Evolutionary conservation across 2,888 invertebrate species (phyloP).

Genomic region (Sarcophaga variegata): DNA sequence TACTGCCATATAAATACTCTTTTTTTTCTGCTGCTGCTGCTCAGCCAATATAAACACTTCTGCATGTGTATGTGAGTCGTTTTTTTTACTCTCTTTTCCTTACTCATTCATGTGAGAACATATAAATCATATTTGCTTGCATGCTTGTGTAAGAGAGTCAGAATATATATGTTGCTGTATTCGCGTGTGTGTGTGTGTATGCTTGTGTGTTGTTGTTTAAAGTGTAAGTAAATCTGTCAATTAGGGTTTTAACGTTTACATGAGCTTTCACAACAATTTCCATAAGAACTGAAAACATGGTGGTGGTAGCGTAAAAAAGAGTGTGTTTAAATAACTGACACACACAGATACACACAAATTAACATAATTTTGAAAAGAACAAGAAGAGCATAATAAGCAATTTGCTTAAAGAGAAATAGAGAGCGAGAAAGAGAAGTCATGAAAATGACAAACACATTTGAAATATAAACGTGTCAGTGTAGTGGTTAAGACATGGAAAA

Average conservation of each 20-base stretch:
- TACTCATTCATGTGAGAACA: conserved; percentile 9
- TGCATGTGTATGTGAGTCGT: neutral
- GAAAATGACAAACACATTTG: conserved; percentile 10
- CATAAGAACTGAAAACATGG: conserved; percentile 32
- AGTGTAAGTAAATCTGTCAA: conserved; percentile 68
- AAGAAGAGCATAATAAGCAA: conserved; percentile 8
- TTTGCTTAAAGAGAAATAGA: neutral
- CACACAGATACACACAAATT: neutral
- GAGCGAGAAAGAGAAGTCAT: neutral
- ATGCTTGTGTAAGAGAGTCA: conserved; percentile 24
- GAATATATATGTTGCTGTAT: neutral
- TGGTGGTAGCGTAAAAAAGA: no score
- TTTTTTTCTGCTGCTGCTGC: no score
- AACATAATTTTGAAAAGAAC: conserved; percentile 14
- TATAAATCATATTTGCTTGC: conserved; percentile 64
- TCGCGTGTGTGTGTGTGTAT: conserved; percentile 5
- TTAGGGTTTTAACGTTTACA: conserved; percentile 64
- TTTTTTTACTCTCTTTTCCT: conserved; percentile 5
- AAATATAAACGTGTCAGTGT: conserved; percentile 20
- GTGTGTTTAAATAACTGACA: conserved; percentile 18
- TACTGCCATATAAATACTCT: neutral
- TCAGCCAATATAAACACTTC: neutral
- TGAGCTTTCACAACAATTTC: conserved; percentile 56
- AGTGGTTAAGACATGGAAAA: no score
- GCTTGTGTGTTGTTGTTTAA: conserved; percentile 44